Evolutionary conservation across 1,140 invertebrate species (phyloP).

Genomic region (Lordiphosa mommai): DNA sequence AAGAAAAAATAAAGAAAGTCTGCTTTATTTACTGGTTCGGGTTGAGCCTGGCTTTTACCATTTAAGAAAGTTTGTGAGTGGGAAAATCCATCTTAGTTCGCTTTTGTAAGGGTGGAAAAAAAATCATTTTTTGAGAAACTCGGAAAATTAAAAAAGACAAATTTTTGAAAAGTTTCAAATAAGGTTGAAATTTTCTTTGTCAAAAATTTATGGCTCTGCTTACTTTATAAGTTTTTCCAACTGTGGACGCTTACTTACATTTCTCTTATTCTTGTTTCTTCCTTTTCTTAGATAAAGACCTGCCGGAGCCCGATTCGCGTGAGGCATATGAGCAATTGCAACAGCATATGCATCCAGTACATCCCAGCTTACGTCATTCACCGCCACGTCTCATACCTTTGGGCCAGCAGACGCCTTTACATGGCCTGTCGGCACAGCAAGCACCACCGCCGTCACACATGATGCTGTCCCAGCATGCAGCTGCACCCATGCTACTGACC

Average conservation of each 20-base stretch:
- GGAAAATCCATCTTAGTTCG: no score
- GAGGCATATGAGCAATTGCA: constrained; percentile 77
- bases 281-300: constrained; percentile 64
- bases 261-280: background rate
- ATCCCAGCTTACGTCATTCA: constrained; percentile 70
- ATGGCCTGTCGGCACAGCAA: constrained; percentile 30
- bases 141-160: no score
- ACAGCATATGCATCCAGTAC: constrained; percentile 71
- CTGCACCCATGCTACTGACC: constrained; percentile 62
- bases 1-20: no score
- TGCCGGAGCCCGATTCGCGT: constrained; percentile 69
- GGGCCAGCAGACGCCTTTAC: constrained; percentile 30
- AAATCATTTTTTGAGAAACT: no score
- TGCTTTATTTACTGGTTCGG: no score
- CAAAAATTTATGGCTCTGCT: no score
- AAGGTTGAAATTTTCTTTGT: background rate
- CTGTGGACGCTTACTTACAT: no score
- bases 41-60: no score
- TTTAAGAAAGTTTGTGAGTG: no score
- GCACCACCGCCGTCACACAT: constrained; percentile 29
- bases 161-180: background rate
- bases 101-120: no score
- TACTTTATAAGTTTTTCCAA: no score
- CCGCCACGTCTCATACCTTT: constrained; percentile 63
- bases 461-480: constrained; percentile 35